Conservation (phyloP, 1,140 invertebrate genomes). For the Sarcophaga bullata region DNA sequence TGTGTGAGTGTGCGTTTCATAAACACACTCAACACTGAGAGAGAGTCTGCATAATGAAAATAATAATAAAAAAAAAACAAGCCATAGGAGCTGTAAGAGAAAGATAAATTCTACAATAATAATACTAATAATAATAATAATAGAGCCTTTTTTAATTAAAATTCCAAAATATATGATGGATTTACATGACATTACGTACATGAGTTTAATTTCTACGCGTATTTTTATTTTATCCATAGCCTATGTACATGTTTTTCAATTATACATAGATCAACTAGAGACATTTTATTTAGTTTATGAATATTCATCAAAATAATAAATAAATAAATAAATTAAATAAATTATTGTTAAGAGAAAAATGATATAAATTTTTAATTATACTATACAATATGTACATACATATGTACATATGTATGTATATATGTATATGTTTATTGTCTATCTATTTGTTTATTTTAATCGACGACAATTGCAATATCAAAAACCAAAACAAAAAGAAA, state of each 20-base stretch:
- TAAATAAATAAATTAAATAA: no score
- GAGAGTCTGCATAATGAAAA: no score
- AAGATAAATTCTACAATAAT: background rate
- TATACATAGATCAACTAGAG: conserved; percentile 13
- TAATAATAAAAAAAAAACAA: no score
- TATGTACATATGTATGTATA: no score
- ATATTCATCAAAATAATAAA: conserved; percentile 14
- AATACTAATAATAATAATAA: background rate
- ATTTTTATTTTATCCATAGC: background rate
- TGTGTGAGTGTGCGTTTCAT: background rate
- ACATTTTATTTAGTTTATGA: background rate
- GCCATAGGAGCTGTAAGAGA: background rate
- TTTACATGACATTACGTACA: no score
- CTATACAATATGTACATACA: no score
- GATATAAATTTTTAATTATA: no score
- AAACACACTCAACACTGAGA: background rate
- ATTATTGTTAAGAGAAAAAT: no score
- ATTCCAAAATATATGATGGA: conserved; percentile 21
- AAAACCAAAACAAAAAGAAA: no score
- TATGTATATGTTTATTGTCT: no score
- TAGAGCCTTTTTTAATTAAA: background rate
- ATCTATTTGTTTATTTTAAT: no score
- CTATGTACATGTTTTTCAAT: background rate
- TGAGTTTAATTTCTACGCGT: background rate
- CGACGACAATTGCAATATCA: no score